Conservation (phyloP, 2,113 vertebrate genomes). For the Callaeas wilsoni region DNA sequence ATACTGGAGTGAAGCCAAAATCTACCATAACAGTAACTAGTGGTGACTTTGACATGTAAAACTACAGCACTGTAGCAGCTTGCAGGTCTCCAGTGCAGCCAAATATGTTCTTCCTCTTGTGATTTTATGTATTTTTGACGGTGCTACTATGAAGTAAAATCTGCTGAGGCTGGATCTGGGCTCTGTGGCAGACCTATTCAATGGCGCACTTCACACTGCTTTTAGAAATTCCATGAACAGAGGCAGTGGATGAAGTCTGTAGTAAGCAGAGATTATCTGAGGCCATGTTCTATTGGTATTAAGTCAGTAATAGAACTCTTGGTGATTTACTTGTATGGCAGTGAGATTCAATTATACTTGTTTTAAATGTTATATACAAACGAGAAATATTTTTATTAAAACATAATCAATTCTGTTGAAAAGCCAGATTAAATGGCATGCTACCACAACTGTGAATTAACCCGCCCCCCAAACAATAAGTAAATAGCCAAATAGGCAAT, state of each 20-base stretch:
- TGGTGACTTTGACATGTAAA: not conserved
- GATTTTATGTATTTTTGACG: not conserved
- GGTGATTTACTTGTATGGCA: not conserved
- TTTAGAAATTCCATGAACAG: not conserved
- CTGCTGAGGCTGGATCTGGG: not conserved
- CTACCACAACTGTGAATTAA: not conserved
- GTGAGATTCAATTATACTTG: not conserved
- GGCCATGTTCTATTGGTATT: not conserved
- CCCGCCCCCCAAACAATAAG: rapidly evolving
- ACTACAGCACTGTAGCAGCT: not conserved
- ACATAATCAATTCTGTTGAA: not conserved
- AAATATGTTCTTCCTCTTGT: not conserved
- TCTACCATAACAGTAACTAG: not conserved
- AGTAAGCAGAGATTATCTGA: not conserved
- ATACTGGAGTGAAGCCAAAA: not conserved
- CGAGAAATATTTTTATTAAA: not conserved
- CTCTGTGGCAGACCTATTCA: not conserved
- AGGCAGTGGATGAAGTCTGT: not conserved
- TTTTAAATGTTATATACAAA: not conserved
- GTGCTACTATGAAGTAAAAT: not conserved
- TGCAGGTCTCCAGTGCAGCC: not conserved
- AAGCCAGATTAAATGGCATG: not conserved
- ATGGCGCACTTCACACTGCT: not conserved
- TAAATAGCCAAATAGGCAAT: not conserved
- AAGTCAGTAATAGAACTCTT: not conserved